A percentile compares a stretch with the other conserved stretches of the same genome.
Evolutionary conservation across 2,797 vertebrate species (phyloP).

Genomic region (Astyanax mexicanus): DNA sequence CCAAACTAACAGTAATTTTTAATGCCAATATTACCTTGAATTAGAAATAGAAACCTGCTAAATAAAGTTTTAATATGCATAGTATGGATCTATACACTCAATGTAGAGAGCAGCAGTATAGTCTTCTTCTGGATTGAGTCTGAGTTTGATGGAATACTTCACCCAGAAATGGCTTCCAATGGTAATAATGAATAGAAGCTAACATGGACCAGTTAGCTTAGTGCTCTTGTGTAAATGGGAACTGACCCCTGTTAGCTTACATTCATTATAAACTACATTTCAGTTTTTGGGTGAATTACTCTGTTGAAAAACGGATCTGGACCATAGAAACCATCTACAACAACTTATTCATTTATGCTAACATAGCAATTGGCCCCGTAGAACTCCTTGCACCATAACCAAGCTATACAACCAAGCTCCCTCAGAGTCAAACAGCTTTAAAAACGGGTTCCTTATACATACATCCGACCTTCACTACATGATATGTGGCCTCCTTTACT

Average conservation of each 20-base stretch:
- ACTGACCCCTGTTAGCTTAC: background rate
- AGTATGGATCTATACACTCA: too few relatives aligned
- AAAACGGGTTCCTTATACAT: conserved; percentile 31
- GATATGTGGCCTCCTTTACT: conserved; percentile 29
- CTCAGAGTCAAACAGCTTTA: conserved; percentile 1
- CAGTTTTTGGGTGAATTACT: background rate
- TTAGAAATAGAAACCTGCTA: too few relatives aligned
- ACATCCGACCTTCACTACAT: conserved; percentile 39
- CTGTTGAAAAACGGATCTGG: too few relatives aligned
- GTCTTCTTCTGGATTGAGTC: background rate
- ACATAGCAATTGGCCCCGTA: too few relatives aligned
- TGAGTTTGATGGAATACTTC: too few relatives aligned
- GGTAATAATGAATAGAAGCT: background rate
- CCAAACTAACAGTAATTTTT: conserved; percentile 24
- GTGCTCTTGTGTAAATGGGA: background rate
- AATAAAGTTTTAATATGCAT: too few relatives aligned
- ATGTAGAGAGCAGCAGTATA: background rate
- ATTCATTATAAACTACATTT: conserved; percentile 4
- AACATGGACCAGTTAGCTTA: background rate
- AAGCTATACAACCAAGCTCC: conserved; percentile 32
- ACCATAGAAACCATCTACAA: too few relatives aligned
- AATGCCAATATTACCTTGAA: too few relatives aligned
- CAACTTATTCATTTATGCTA: too few relatives aligned
- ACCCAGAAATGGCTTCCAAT: background rate
- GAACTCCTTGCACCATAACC: conserved; percentile 6